Evolutionary conservation across 2,113 vertebrate genomes (phyloP).

Genomic region (Zosterops pallidus): DNA sequence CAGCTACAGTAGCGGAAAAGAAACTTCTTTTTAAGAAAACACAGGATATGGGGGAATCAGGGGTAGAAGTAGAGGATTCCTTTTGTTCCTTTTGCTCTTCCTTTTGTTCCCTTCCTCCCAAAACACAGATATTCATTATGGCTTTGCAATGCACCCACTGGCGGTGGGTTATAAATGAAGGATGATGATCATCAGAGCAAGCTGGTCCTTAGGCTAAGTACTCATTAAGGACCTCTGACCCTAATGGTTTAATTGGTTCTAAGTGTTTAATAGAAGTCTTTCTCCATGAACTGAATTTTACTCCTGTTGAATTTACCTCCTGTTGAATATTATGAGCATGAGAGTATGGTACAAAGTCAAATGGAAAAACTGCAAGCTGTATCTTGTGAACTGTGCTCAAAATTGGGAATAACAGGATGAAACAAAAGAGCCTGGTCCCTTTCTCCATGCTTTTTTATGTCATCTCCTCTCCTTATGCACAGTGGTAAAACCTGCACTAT

Average conservation of each 20-base stretch:
- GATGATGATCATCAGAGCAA: background rate
- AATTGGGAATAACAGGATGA: background rate
- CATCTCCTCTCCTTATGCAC: background rate
- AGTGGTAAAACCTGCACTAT: background rate
- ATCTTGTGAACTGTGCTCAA: background rate
- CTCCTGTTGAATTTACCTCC: background rate
- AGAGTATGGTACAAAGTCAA: background rate
- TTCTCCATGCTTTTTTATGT: background rate
- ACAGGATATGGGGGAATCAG: accelerated
- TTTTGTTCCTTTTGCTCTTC: background rate
- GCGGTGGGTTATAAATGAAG: background rate
- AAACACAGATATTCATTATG: background rate
- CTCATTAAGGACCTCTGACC: background rate
- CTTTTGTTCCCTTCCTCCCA: background rate
- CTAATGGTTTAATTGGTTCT: background rate
- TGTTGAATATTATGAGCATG: background rate
- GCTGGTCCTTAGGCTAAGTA: background rate
- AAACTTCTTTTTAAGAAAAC: background rate
- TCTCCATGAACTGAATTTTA: background rate
- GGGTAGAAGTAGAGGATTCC: background rate
- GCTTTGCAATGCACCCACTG: background rate
- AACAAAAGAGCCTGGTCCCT: background rate
- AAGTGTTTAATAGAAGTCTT: background rate
- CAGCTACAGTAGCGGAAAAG: background rate
- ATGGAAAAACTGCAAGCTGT: background rate